These are phyloP conservation scores for Anoplopoma fimbria DNA, from an alignment of 2,113 vertebrate genomes.

Conservation along the genomic window DNA sequence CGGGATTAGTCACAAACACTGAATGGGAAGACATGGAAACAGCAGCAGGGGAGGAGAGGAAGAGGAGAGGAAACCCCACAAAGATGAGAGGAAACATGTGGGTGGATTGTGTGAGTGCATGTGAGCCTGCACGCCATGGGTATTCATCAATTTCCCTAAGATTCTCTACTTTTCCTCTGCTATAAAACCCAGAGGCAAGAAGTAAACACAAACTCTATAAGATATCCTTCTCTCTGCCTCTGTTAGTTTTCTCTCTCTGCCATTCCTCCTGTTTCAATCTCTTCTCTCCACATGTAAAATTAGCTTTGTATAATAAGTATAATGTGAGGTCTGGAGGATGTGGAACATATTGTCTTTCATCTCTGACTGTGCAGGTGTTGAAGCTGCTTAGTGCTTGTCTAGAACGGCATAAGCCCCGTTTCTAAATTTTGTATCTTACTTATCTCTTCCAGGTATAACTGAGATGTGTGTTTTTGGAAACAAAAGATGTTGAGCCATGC, in stretches of 20 bases:
- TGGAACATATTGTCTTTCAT: conserved; percentile 30
- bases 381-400: conserved; percentile 14
- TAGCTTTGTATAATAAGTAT: conserved; percentile 1
- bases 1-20: conserved; percentile 70
- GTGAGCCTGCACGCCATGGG: conserved; percentile 50
- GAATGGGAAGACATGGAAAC: conserved; percentile 59
- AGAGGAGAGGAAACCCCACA: conserved; percentile 44
- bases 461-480: conserved; percentile 21
- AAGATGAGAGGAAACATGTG: conserved; percentile 57
- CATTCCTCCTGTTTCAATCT: conserved; percentile 11
- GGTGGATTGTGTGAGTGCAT: conserved; percentile 48
- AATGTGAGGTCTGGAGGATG: conserved; percentile 23
- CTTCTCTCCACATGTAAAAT: conserved; percentile 15
- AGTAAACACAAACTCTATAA: conserved; percentile 65
- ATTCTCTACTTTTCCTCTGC: conserved; percentile 61
- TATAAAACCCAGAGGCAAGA: conserved; percentile 65
- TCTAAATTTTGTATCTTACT: conserved; percentile 42
- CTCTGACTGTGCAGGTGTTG: conserved; percentile 18
- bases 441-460: conserved; percentile 28
- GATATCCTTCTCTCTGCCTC: conserved; percentile 52
- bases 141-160: conserved; percentile 74
- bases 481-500: neutral
- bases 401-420: neutral
- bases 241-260: conserved; percentile 31
- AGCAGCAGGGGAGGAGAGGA: conserved; percentile 25